phyloP scores from a whole-genome alignment of 1,140 invertebrate genomes.

The Psix sp. region DNA sequence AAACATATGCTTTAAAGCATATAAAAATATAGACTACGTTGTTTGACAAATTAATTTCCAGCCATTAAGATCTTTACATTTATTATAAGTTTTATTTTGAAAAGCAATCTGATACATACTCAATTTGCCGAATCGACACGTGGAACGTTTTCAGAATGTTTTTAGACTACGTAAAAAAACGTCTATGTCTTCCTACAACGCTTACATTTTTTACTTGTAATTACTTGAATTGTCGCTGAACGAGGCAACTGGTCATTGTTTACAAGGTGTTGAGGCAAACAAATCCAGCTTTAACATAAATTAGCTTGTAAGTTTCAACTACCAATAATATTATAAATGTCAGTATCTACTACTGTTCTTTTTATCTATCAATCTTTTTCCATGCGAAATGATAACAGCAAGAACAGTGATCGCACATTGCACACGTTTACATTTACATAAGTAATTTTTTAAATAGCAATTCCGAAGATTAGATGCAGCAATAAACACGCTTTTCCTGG shows the following conservation, averaged over 20 bases:
- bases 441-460: slow-evolving; percentile 36
- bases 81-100: no score
- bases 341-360: not conserved
- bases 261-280: slow-evolving; percentile 34
- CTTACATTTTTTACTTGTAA: slow-evolving; percentile 37
- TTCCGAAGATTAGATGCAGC: slow-evolving; percentile 36
- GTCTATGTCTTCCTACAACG: slow-evolving; percentile 58
- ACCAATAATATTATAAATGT: not conserved
- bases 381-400: slow-evolving; percentile 14
- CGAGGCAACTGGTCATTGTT: slow-evolving; percentile 47
- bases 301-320: slow-evolving; percentile 3
- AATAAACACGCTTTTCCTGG: slow-evolving; percentile 46
- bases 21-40: no score
- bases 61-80: no score
- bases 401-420: slow-evolving; percentile 43
- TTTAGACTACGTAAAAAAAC: slow-evolving; percentile 39
- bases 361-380: not conserved
- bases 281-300: slow-evolving; percentile 13
- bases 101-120: slow-evolving; percentile 37
- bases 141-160: slow-evolving; percentile 42
- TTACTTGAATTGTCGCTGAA: slow-evolving; percentile 43
- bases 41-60: slow-evolving; percentile 22
- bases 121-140: slow-evolving; percentile 28
- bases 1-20: no score
- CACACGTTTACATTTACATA: slow-evolving; percentile 57